These are phyloP conservation scores for Hoplodrina ambigua DNA, from an alignment of 2,888 invertebrate genomes.

Conservation along the genomic window DNA sequence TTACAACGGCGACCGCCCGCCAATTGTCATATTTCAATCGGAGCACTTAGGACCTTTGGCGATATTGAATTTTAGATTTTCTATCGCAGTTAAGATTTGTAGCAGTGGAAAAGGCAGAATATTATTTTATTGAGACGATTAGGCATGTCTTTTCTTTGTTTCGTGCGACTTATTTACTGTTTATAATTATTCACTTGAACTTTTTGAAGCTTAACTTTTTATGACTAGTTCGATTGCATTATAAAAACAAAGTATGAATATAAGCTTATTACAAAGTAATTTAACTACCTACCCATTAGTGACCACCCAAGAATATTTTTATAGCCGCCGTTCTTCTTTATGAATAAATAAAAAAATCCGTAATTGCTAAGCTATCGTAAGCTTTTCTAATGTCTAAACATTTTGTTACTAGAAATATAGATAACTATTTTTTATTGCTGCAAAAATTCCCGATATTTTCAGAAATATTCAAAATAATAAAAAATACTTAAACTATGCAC, in stretches of 20 bases:
- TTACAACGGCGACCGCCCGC: constrained; percentile 60
- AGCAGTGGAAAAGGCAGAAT: neutral
- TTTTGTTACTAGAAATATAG: too few species aligned
- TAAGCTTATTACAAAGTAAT: neutral
- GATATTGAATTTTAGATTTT: constrained; percentile 56
- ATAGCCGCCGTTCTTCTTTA: constrained; percentile 14
- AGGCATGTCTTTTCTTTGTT: neutral
- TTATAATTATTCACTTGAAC: constrained; percentile 4
- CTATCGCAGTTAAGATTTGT: constrained; percentile 25
- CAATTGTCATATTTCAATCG: constrained; percentile 62
- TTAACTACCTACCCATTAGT: constrained; percentile 12
- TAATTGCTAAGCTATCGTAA: constrained; percentile 1
- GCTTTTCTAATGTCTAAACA: neutral
- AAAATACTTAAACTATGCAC: constrained; percentile 30
- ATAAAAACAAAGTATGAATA: constrained; percentile 13
- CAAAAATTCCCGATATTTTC: too few species aligned
- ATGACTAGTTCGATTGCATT: constrained; percentile 13
- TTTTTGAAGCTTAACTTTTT: constrained; percentile 10
- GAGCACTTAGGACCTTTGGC: constrained; percentile 47
- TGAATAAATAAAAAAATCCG: constrained; percentile 24
- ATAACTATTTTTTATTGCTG: too few species aligned
- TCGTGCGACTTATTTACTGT: neutral
- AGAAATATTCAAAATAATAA: too few species aligned
- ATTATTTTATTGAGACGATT: neutral
- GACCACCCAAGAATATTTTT: constrained; percentile 31